These are phyloP conservation scores for Tetrax tetrax DNA, from an alignment of 2,113 vertebrate species.

Conservation along the genomic window DNA sequence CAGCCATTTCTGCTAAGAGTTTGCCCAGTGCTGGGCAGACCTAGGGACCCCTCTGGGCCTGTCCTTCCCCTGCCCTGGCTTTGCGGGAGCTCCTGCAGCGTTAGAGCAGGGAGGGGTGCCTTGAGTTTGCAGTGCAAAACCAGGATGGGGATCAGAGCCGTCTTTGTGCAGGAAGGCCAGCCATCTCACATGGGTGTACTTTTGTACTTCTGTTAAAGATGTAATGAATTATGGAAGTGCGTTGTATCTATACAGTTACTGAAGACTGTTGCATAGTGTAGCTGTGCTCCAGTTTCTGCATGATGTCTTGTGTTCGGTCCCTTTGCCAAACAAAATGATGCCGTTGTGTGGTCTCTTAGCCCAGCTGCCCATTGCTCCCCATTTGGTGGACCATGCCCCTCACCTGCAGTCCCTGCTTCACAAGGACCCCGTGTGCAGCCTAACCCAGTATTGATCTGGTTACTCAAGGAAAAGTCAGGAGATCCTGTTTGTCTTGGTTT, in stretches of 20 bases:
- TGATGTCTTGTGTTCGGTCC: fast-evolving
- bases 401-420: background rate
- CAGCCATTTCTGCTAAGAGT: background rate
- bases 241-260: background rate
- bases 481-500: constrained; percentile 4
- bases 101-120: background rate
- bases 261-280: fast-evolving
- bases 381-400: background rate
- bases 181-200: background rate
- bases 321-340: background rate
- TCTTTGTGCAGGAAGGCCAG: fast-evolving
- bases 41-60: background rate
- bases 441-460: background rate
- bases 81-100: background rate
- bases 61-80: background rate
- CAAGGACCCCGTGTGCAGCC: background rate
- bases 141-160: fast-evolving
- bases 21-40: background rate
- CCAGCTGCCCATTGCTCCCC: background rate
- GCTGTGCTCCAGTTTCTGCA: background rate
- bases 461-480: background rate
- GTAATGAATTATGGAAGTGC: fast-evolving
- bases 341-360: fast-evolving
- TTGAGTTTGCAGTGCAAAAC: background rate
- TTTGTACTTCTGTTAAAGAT: fast-evolving